Evolutionary conservation across 2,797 vertebrate genomes (phyloP), one percentile per base, ranked within the genome.

Genomic region (Rhinella marina): DNA sequence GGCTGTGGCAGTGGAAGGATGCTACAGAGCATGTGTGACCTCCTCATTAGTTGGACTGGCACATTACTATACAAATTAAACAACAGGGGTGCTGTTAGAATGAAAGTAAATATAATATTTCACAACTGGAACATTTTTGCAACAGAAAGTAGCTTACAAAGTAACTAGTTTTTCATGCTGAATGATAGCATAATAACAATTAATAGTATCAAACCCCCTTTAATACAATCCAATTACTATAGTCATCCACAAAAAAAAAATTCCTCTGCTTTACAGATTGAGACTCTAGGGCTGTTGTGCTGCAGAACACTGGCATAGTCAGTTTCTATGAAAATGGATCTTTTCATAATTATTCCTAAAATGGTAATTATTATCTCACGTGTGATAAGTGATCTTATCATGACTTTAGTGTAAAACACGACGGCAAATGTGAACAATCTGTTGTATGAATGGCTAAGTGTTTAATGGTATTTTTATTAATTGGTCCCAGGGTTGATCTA

Each of bases 401-500:
- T 92, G 91, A 90, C 81, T 93, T 92, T 82, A 78, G 87, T 90
- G 87, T 91, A 90, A 90, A 92, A 93, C 91, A 92, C 0, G 86
- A 92, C 81, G 90, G 90, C 86, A 91, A 90, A 83, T 92, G 92
- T 92, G 93, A 93, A 93, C 92, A 93, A 82, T 90, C 0, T 52
- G 83, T 81, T 93, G 92, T 93, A 94, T 91, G 92, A 92, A 92
- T 87, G 91, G 86, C 90, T 90, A 92, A 91, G 92, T 85, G 87
- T 91, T 87, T 92, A 92, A 93, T 92, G 91, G 90, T 91, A 90
- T 91, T 93, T 94, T 94, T 91, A 91, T 90, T 95, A 94, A 95
- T 94, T 95, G 93, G 93, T 93, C 93, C 91, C 92, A 93, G 93
- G 93, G 92, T 92, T 93, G 92, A 93, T 92, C 73, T 89, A 88